Percentiles rank a stretch among this genome's conserved stretches.
Conservation (phyloP, 1,140 invertebrate species). For the Macrotrachela quadricornifera region DNA sequence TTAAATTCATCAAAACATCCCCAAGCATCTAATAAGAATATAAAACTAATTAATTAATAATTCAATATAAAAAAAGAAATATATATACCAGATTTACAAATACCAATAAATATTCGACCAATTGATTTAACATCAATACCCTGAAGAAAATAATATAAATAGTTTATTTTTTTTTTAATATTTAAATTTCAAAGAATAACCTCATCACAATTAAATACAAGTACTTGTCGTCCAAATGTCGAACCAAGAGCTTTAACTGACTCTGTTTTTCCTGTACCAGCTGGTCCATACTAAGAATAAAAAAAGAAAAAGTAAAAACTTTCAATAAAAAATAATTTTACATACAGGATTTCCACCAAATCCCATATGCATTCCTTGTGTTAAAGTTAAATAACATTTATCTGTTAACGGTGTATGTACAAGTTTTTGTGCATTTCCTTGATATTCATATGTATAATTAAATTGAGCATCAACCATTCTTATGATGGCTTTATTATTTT, state of each 20-base stretch:
- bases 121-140: conserved; percentile 81
- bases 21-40: conserved; percentile 45
- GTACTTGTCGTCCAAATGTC: conserved; percentile 65
- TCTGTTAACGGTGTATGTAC: conserved; percentile 80
- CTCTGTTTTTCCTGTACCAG: conserved; percentile 90
- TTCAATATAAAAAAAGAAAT: no score
- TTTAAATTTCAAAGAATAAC: no score
- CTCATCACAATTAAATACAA: conserved; percentile 96
- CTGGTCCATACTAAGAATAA: conserved; percentile 74
- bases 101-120: conserved; percentile 67
- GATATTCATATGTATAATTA: conserved; percentile 87
- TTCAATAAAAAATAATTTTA: no score
- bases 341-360: conserved; percentile 68
- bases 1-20: conserved; percentile 98
- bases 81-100: conserved; percentile 55
- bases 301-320: no score
- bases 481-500: conserved; percentile 27
- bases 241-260: conserved; percentile 79
- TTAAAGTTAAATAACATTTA: conserved; percentile 79
- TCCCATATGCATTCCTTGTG: conserved; percentile 82
- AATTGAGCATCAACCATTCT: conserved; percentile 67
- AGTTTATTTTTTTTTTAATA: no score
- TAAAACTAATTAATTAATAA: no score
- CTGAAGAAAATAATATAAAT: conserved; percentile 22
- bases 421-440: conserved; percentile 68